A percentile compares a stretch with the other conserved stretches of the same genome.
Conservation (phyloP, 2,888 invertebrate genomes). For the Cinara cedri region DNA sequence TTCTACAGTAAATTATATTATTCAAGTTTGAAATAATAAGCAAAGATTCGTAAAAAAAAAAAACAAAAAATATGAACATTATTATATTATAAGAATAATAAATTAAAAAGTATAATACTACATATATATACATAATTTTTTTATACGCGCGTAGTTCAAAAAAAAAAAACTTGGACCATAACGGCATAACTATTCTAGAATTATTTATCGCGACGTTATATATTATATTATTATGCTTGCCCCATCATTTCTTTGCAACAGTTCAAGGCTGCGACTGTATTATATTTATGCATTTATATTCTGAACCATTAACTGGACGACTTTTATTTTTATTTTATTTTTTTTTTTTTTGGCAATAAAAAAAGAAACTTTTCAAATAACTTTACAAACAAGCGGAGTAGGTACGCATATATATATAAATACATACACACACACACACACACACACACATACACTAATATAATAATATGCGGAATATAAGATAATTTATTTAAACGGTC, state of each 20-base stretch:
- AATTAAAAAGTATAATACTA: neutral
- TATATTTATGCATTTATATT: slow-evolving; percentile 14
- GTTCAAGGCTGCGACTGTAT: slow-evolving; percentile 4
- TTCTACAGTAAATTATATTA: too few relatives aligned
- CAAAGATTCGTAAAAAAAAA: neutral
- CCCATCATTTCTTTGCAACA: slow-evolving; percentile 10
- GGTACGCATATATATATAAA: too few relatives aligned
- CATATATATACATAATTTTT: neutral
- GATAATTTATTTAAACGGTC: slow-evolving; percentile 16
- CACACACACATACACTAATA: too few relatives aligned
- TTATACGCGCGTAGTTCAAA: too few relatives aligned
- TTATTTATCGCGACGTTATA: slow-evolving; percentile 22
- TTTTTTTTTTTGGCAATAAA: slow-evolving; percentile 11
- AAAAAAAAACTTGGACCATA: slow-evolving; percentile 10
- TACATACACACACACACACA: too few relatives aligned
- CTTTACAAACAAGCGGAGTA: slow-evolving; percentile 15
- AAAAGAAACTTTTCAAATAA: slow-evolving; percentile 34
- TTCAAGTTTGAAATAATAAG: neutral
- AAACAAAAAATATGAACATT: neutral
- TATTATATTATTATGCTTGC: neutral
- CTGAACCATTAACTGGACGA: slow-evolving; percentile 15
- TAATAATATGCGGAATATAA: neutral
- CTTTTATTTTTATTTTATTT: neutral
- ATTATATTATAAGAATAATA: slow-evolving; percentile 6
- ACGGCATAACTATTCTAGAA: slow-evolving; percentile 3